A percentile compares a stretch with the other conserved stretches of the same genome.
phyloP scores from a whole-genome alignment of 2,888 invertebrate species.

The Ormia ochracea region DNA sequence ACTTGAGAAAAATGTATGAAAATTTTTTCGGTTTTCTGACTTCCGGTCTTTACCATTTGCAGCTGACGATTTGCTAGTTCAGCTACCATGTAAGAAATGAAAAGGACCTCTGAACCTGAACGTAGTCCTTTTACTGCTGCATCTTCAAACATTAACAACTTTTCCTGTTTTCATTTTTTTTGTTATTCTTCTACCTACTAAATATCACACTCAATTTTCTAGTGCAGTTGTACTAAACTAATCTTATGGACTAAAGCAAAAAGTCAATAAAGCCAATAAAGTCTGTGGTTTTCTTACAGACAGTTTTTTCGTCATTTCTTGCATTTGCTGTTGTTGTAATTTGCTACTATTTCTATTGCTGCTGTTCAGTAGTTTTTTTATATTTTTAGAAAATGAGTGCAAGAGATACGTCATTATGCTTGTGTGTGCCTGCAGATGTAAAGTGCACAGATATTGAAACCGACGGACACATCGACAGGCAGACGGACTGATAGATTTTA shows the following conservation, averaged over 20 bases:
- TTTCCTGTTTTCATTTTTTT: neutral
- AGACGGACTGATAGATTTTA: slow-evolving; percentile 19
- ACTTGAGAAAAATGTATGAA: no score
- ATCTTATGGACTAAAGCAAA: slow-evolving; percentile 25
- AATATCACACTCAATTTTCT: neutral
- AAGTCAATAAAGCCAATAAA: slow-evolving; percentile 57
- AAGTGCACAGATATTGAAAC: neutral
- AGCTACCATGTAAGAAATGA: no score
- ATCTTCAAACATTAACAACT: neutral
- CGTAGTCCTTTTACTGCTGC: neutral
- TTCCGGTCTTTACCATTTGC: no score
- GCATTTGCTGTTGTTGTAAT: slow-evolving; percentile 12
- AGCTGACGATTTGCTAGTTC: no score
- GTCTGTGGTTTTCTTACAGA: slow-evolving; percentile 44
- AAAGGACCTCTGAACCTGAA: no score
- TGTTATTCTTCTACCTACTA: neutral
- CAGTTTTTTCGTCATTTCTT: neutral
- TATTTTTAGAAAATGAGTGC: slow-evolving; percentile 8
- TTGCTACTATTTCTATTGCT: neutral
- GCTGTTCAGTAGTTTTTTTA: slow-evolving; percentile 21
- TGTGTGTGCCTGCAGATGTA: neutral
- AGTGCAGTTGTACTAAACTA: slow-evolving; percentile 34
- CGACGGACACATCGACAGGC: neutral
- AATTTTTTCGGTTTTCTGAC: no score
- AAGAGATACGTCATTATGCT: neutral